Evolutionary conservation across 1,140 invertebrate genomes (phyloP).

Genomic region (Diorhabda carinulata): DNA sequence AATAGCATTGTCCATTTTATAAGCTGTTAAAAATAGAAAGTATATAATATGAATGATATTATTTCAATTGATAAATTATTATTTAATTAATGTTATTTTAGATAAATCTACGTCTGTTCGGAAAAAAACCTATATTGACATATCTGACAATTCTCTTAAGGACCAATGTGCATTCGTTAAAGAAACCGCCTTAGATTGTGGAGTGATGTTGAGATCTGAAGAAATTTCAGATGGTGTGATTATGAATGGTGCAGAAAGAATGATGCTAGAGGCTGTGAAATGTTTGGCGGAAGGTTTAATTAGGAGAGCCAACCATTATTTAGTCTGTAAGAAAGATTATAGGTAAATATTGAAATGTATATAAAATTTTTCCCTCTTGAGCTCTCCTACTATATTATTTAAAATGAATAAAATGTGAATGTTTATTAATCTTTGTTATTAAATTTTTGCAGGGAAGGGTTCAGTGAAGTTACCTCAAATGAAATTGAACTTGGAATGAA

Average conservation of each 20-base stretch:
- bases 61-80: not conserved
- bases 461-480: constrained; percentile 20
- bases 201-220: constrained; percentile 38
- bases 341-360: constrained; percentile 21
- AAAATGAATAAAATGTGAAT: no score
- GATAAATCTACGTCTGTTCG: not conserved
- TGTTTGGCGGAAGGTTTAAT: constrained; percentile 41
- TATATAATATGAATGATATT: no score
- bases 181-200: constrained; percentile 37
- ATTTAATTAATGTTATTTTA: not conserved
- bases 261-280: constrained; percentile 38
- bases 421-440: no score
- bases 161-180: constrained; percentile 34
- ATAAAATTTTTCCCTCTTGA: no score
- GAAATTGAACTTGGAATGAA: constrained; percentile 23
- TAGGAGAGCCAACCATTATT: constrained; percentile 31
- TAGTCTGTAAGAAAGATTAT: constrained; percentile 27
- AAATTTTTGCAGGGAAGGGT: constrained; percentile 23
- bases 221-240: constrained; percentile 32
- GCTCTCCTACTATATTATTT: no score
- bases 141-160: constrained; percentile 28
- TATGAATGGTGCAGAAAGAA: constrained; percentile 36
- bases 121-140: constrained; percentile 16
- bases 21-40: no score
- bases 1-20: no score